Conservation (phyloP, 2,113 vertebrate species). For the Poecile atricapillus region DNA sequence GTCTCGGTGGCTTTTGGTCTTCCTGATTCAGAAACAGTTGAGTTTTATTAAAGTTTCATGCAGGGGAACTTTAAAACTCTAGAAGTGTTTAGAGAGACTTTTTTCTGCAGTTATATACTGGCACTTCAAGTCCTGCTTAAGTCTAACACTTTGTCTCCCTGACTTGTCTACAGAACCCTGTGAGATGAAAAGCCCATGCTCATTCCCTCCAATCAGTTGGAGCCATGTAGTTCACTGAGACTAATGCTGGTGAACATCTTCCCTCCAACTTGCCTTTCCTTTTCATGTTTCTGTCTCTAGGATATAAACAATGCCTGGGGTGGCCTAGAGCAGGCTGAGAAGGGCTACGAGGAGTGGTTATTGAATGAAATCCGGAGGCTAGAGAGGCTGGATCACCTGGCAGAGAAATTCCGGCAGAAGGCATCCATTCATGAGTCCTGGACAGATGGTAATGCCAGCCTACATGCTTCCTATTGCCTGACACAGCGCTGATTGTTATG, state of each 20-base stretch:
- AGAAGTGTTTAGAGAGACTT: background rate
- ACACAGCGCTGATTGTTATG: background rate
- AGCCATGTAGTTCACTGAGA: background rate
- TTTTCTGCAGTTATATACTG: background rate
- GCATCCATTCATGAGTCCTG: slow-evolving; percentile 96
- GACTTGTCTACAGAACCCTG: background rate
- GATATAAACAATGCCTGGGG: slow-evolving; percentile 97
- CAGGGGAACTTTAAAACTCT: background rate
- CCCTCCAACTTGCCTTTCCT: background rate
- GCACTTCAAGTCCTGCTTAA: background rate
- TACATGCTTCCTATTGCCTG: background rate
- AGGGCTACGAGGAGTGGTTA: slow-evolving; percentile 97
- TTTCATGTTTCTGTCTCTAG: slow-evolving; percentile 59
- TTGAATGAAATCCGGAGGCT: slow-evolving; percentile 96
- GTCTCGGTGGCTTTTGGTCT: background rate
- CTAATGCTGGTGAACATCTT: background rate
- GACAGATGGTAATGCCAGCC: slow-evolving; percentile 87
- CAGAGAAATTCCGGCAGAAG: slow-evolving; percentile 98
- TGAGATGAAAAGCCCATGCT: background rate
- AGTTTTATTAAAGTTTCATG: background rate
- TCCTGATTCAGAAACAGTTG: background rate
- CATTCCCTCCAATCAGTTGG: background rate
- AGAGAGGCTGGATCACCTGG: slow-evolving; percentile 95
- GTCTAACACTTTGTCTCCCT: background rate
- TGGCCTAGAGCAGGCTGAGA: slow-evolving; percentile 92